Evolutionary conservation across 2,888 invertebrate genomes (phyloP).

Genomic region (Corythucha ciliata): DNA sequence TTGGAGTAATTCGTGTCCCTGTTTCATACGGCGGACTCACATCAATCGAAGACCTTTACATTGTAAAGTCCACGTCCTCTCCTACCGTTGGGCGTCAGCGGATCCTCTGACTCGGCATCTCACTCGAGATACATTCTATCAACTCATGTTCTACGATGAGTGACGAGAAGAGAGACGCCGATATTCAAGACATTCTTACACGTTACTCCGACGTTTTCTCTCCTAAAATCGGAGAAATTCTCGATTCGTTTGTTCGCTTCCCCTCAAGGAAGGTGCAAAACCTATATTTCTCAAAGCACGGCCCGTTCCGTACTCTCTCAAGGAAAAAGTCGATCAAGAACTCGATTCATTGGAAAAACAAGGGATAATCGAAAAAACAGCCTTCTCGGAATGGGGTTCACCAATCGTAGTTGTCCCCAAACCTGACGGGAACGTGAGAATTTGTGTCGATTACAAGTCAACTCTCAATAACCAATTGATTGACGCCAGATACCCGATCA

Average conservation of each 20-base stretch:
- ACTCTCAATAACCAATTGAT: constrained; percentile 30
- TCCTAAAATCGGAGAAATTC: background rate
- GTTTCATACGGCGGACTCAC: background rate
- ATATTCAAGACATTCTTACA: background rate
- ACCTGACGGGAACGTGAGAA: constrained; percentile 25
- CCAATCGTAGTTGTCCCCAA: constrained; percentile 1
- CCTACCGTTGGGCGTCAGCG: background rate
- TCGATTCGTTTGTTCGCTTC: background rate
- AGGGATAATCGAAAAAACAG: constrained; percentile 21
- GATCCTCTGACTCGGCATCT: background rate
- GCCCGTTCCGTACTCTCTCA: constrained; percentile 23
- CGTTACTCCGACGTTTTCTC: background rate
- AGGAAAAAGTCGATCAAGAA: constrained; percentile 20
- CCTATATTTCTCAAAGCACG: background rate
- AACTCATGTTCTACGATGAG: no score
- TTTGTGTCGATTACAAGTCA: constrained; percentile 22
- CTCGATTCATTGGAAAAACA: constrained; percentile 19
- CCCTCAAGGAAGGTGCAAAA: background rate
- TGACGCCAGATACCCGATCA: constrained; percentile 31
- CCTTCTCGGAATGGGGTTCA: constrained; percentile 23
- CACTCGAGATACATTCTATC: no score
- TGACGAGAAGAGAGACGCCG: background rate
- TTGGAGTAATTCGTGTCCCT: background rate
- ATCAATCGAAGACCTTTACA: background rate
- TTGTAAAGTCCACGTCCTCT: background rate